Evolutionary conservation across 2,888 invertebrate species (phyloP), one percentile per base, ranked within the genome.

Genomic region (Drosophila neotestacea): DNA sequence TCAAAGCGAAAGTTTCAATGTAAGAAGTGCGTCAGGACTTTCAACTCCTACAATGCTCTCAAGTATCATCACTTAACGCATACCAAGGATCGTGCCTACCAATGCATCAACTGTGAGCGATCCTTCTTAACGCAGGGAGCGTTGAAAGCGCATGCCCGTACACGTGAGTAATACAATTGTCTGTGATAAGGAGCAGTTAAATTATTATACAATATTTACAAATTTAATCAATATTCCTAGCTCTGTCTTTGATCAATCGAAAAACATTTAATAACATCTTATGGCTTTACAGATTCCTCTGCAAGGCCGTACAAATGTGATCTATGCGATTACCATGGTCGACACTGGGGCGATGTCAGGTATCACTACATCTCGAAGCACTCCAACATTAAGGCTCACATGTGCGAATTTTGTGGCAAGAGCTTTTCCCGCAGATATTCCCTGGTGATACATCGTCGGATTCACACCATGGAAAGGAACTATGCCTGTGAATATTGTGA

Each of bases 321-420:
- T 42, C 76, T 88, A 10, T 97, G 97, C 90, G 96, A 95, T 1
- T 94, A 95, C 3, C 94, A 95, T 84, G 97, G 97, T 92, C 94
- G 97, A 0, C 97, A 97, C 91, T 97, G 97, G 96, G 97, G 97
- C 54, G 97, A 97, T 91, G 94, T 97, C 54, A 97, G 96, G 88
- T 97, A 97, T 91, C 97, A 98, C 92, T 95, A 95, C 67, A 95
- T 95, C 34, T 97, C 97, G 4, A 94, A 96, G 72, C 97, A 97
- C 91, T 96, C 96, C 7, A 95, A 95, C 47, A 94, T 96, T 92
- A 96, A 96, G 91, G 95, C 95, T 77, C 97, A 96, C 91, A 97
- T 97, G 89, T 97, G 97, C 91, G 97, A 97, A 89, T 97, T 96
- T 90, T 97, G 97, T 90, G 96, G 95, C 60, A 97, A 97, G 90